Base-by-base conservation (phyloP, 1,140 invertebrate species). In the Whitmania pigra region DNA sequence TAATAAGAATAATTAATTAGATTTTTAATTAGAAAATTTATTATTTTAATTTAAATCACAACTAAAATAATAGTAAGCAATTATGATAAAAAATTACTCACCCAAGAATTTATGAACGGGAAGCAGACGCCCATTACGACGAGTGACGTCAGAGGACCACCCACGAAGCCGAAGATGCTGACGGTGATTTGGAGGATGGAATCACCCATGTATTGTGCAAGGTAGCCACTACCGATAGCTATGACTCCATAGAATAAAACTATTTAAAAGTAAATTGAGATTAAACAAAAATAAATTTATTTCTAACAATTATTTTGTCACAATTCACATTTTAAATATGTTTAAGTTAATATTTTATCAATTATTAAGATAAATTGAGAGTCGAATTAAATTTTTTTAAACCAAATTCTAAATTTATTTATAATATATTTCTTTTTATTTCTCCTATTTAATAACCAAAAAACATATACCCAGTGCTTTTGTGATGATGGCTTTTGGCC, bases 401-500 rank as follows among this genome's bases (percentile, higher is more conserved):
- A n/a, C n/a, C n/a, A n/a, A n/a, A n/a, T n/a, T n/a, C n/a, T 6
- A 36, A 36, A 36, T 36, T 36, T 36, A 36, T 36, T 36, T 36
- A 6, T 36, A 36, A 36, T 36, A 6, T 3, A 36, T 36, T 36
- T 36, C 6, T 2, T 36, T 36, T 6, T 36, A 6, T 3, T 36
- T 2, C n/a, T n/a, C 31, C 31, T 36, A 36, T 36, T 36, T 36
- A 36, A 36, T 6, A 36, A 3, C 6, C 6, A 36, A 36, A 36
- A 36, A 36, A 49, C 5, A 68, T 66, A 0, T 29, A 71, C 49
- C 76, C 80, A 77, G 83, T 2, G 78, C 78, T 77, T 89, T 88
- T 0, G 89, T 88, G 17, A 90, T 80, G 73, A 88, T 85, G 0
- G 89, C 88, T 55, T 88, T 88, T 79, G 86, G 87, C 17, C 85